Conservation (phyloP, 2,888 invertebrate genomes). For the Drosophila bunnanda region DNA sequence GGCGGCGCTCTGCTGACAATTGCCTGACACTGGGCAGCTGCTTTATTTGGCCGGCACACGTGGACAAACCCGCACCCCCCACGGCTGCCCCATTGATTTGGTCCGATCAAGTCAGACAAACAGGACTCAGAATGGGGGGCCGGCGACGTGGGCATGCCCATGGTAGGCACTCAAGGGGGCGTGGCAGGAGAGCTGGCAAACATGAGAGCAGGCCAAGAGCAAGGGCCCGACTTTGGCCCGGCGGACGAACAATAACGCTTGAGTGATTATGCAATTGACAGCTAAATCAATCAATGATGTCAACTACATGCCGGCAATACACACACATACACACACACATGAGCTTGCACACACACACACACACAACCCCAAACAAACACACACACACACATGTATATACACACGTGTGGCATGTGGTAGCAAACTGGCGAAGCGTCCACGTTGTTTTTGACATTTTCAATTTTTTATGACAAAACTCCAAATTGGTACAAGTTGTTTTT, state of each 20-base stretch:
- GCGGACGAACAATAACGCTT: conserved; percentile 81
- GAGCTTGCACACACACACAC: conserved; percentile 57
- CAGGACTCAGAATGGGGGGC: conserved; percentile 22
- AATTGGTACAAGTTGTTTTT: conserved; percentile 64
- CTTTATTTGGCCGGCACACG: conserved; percentile 72
- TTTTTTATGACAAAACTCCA: conserved; percentile 77
- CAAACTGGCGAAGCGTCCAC: conserved; percentile 54
- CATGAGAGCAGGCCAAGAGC: conserved; percentile 27
- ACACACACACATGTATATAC: conserved; percentile 15
- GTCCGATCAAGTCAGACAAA: conserved; percentile 60
- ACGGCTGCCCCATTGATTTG: conserved; percentile 41
- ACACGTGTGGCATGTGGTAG: conserved; percentile 16
- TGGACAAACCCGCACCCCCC: conserved; percentile 39
- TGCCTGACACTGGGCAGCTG: conserved; percentile 77
- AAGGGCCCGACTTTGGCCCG: conserved; percentile 58
- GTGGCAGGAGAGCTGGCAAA: conserved; percentile 16
- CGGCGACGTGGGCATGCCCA: background rate
- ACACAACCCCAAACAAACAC: background rate
- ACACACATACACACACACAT: conserved; percentile 37
- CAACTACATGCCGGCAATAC: conserved; percentile 75
- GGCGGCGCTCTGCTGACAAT: conserved; percentile 68
- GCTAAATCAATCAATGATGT: conserved; percentile 84
- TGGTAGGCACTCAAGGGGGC: background rate
- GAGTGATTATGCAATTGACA: conserved; percentile 84
- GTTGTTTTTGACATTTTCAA: conserved; percentile 80